A percentile compares a stretch with the other conserved stretches of the same genome.
phyloP scores from a whole-genome alignment of 2,113 vertebrate species.

The Pimephales promelas region DNA sequence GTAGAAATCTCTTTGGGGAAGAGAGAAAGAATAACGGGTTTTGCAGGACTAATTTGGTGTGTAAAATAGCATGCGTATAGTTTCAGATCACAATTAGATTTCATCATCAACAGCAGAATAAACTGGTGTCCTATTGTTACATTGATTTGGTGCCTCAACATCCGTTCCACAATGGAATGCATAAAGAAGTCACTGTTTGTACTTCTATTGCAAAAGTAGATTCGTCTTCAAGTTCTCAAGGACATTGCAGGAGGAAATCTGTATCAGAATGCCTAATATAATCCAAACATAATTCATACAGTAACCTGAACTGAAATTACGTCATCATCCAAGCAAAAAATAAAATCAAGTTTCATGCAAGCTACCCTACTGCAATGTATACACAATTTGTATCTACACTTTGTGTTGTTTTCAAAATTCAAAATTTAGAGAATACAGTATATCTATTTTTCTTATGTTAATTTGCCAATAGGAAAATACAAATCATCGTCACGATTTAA shows the following conservation, averaged over 20 bases:
- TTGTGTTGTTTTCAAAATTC: too few relatives aligned
- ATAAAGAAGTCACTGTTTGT: slow-evolving; percentile 23
- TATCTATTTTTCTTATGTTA: too few relatives aligned
- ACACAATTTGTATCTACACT: too few relatives aligned
- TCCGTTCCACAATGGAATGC: background rate
- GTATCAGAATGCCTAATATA: background rate
- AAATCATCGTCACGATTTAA: too few relatives aligned
- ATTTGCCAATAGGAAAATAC: too few relatives aligned
- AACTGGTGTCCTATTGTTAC: background rate
- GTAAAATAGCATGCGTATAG: background rate
- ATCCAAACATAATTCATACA: background rate
- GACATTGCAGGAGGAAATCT: background rate
- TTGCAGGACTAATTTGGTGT: background rate
- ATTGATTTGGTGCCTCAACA: background rate
- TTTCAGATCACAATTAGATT: background rate
- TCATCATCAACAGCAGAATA: background rate
- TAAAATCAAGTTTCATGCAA: too few relatives aligned
- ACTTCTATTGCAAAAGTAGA: slow-evolving; percentile 17
- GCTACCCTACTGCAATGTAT: too few relatives aligned
- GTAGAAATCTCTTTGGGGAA: slow-evolving; percentile 13
- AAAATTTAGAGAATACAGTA: too few relatives aligned
- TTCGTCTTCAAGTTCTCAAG: background rate
- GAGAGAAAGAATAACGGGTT: background rate
- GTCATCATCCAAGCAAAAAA: too few relatives aligned
- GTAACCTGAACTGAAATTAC: too few relatives aligned